phyloP scores from a whole-genome alignment of 2,888 invertebrate genomes.

The Litoditis marina region DNA sequence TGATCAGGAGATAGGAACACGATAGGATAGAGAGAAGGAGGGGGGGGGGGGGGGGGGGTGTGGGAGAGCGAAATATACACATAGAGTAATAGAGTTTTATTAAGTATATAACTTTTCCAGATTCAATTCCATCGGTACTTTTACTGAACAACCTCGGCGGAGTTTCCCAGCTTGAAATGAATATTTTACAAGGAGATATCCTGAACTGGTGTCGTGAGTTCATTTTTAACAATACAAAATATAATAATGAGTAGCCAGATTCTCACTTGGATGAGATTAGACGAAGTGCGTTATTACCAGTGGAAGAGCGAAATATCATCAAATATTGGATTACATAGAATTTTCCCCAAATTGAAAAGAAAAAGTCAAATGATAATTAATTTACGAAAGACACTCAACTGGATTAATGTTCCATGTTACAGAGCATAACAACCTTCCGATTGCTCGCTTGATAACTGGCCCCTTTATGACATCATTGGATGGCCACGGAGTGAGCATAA shows the following conservation, averaged over 20 bases:
- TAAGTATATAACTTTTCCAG: not conserved
- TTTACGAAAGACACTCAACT: no score
- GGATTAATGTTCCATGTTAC: no score
- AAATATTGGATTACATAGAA: not conserved
- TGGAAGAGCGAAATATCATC: not conserved
- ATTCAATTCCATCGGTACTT: slow-evolving; percentile 67
- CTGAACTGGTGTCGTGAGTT: slow-evolving; percentile 70
- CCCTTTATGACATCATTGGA: slow-evolving; percentile 72
- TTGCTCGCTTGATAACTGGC: slow-evolving; percentile 63
- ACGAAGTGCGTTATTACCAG: no score
- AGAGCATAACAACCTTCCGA: slow-evolving; percentile 34
- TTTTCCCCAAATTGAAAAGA: no score
- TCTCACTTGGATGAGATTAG: no score
- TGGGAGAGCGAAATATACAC: no score
- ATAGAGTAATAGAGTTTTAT: not conserved
- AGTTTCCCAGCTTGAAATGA: slow-evolving; percentile 75
- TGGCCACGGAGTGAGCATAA: slow-evolving; percentile 77
- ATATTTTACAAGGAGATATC: slow-evolving; percentile 72
- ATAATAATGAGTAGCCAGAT: no score
- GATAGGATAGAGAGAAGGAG: no score
- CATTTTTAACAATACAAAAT: no score
- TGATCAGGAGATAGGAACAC: not conserved
- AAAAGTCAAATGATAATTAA: no score
- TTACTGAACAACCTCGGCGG: slow-evolving; percentile 79
- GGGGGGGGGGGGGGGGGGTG: no score